Percentiles rank a stretch among this genome's conserved stretches.
phyloP scores from a whole-genome alignment of 2,797 vertebrate genomes.

The Lemur catta region DNA sequence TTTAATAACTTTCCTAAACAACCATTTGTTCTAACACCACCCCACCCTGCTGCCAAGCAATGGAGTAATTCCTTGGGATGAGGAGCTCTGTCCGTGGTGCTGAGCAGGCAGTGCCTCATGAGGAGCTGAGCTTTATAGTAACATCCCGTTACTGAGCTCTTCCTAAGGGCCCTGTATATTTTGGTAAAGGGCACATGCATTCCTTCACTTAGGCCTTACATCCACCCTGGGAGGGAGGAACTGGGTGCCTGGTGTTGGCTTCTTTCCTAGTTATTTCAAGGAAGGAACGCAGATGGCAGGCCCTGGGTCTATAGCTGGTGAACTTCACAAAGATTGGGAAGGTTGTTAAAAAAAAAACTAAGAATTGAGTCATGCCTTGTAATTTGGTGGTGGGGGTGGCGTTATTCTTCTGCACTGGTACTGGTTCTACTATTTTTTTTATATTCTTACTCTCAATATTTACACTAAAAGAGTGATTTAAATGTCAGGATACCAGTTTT shows the following conservation, averaged over 20 bases:
- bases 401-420: neutral
- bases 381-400: neutral
- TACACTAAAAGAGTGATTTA: neutral
- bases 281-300: conserved; percentile 53
- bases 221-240: neutral
- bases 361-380: neutral
- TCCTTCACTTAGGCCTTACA: fast-evolving
- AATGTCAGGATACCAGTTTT: neutral
- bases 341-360: neutral
- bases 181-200: too few relatives aligned
- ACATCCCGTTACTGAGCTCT: neutral
- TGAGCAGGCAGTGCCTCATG: neutral
- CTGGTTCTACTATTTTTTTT: neutral
- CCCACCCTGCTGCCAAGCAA: neutral
- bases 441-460: neutral
- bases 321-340: neutral
- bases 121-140: neutral
- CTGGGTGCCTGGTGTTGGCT: neutral
- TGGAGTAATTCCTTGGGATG: neutral
- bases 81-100: neutral
- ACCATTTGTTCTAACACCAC: neutral
- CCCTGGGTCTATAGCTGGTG: neutral
- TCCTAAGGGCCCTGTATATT: too few relatives aligned
- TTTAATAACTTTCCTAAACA: neutral
- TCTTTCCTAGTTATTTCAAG: neutral